Conservation (phyloP, 2,113 vertebrate genomes). For the Tragulus kanchil region DNA sequence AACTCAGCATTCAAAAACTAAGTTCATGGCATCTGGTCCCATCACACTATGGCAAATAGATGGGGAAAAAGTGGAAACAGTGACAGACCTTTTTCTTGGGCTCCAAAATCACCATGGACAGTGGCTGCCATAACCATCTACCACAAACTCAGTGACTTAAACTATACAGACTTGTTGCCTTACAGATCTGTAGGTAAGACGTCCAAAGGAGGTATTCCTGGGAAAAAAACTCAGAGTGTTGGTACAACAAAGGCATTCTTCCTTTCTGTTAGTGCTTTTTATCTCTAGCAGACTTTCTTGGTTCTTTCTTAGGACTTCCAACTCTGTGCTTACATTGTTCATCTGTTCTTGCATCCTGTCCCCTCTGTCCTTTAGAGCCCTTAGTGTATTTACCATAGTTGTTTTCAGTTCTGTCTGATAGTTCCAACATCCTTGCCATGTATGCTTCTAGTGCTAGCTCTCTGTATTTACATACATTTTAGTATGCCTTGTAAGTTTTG, state of each 20-base stretch:
- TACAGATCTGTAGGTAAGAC: neutral
- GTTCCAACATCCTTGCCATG: neutral
- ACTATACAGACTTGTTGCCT: neutral
- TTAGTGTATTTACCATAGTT: neutral
- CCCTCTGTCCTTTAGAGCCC: neutral
- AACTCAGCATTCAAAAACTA: neutral
- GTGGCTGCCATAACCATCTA: too few relatives aligned
- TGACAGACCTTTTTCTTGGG: neutral
- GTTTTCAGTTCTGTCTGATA: neutral
- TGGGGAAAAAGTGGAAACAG: neutral
- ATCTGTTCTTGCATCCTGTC: neutral
- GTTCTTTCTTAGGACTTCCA: constrained; percentile 5
- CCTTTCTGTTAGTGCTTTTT: neutral
- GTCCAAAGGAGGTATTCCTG: neutral
- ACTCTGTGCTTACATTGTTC: neutral
- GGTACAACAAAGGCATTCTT: neutral
- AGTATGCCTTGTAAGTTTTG: neutral
- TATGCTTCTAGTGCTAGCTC: neutral
- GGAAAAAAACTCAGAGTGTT: neutral
- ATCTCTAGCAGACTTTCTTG: neutral
- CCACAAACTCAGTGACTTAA: neutral
- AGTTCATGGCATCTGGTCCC: neutral
- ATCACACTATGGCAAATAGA: neutral
- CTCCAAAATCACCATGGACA: neutral
- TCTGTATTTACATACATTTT: neutral